Base-by-base conservation (phyloP, 2,888 invertebrate species). In the Axea sp. region DNA sequence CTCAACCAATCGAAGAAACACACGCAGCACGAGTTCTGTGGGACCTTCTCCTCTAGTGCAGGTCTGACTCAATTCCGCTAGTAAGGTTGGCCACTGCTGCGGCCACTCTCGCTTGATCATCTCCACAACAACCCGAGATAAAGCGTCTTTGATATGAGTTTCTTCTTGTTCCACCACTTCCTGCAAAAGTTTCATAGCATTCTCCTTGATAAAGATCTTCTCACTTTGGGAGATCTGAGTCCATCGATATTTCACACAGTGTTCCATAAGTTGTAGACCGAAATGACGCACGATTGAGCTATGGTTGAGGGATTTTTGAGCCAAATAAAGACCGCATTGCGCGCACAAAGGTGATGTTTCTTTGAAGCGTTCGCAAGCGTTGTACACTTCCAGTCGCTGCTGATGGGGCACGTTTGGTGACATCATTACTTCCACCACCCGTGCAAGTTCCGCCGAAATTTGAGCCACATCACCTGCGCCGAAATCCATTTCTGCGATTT, bases 71-170 rank as follows among this genome's bases (percentile, higher is more conserved):
- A 98, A 89, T 86, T 97, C 97, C 0, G 91, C 89, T 19, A 98
- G 87, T 22, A 98, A 87, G 0, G 94, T 92, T 0, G 96, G 95
- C 98, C 98, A 98, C 77, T 97, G 95, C 84, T 98, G 98, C 0
- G 98, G 98, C 98, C 98, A 98, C 86, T 98, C 98, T 5, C 98
- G 90, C 84, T 98, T 98, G 53, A 96, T 94, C 93, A 98, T 96
- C 89, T 98, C 98, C 0, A 98, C 98, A 53, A 98, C 92, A n/a
- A 97, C 94, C 41, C 97, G 91, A 7, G 96, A 94, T 1, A 95
- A 87, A 0, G 94, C 96, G 86, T 96, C 95, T 86, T 96, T 95
- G 79, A 96, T 91, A 82, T 95, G 95, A 6, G 92, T 91, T 41
- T 90, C 89, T 77, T 92, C 92, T 73, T 92, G 91, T 6, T 92